phyloP scores from a whole-genome alignment of 1,140 invertebrate genomes.

The Atta colombica region DNA sequence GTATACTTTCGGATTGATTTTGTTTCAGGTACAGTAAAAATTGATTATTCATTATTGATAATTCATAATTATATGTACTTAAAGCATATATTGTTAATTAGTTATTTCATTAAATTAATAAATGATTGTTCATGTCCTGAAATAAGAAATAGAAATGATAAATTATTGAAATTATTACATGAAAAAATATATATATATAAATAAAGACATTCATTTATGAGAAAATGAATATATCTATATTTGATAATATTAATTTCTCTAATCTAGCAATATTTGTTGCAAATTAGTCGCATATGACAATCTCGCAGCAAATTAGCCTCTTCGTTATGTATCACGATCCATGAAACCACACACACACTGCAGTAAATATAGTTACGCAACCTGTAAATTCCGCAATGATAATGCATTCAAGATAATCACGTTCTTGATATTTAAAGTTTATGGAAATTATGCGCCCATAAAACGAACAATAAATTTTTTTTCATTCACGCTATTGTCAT shows the following conservation, averaged over 20 bases:
- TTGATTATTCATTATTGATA: background rate
- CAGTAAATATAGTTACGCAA: conserved; percentile 22
- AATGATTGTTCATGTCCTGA: background rate
- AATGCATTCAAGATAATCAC: conserved; percentile 3
- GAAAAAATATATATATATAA: background rate
- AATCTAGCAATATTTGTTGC: background rate
- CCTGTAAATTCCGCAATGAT: conserved; percentile 10
- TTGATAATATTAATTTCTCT: background rate
- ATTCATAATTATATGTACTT: background rate
- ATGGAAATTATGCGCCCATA: conserved; percentile 11
- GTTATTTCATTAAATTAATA: background rate
- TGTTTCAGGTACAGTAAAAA: conserved; percentile 10
- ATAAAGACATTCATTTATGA: background rate
- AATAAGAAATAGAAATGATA: background rate
- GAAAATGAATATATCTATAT: background rate
- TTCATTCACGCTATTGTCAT: conserved; percentile 50
- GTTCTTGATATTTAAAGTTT: background rate
- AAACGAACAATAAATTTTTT: conserved; percentile 22
- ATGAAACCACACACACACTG: conserved; percentile 5
- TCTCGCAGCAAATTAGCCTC: conserved; percentile 9
- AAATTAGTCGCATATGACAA: conserved; percentile 24
- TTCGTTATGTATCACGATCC: background rate
- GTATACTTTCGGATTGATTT: background rate
- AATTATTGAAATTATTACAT: background rate
- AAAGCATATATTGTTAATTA: background rate